phyloP scores from a whole-genome alignment of 2,888 invertebrate species.

The Drosophila melanosoma region DNA sequence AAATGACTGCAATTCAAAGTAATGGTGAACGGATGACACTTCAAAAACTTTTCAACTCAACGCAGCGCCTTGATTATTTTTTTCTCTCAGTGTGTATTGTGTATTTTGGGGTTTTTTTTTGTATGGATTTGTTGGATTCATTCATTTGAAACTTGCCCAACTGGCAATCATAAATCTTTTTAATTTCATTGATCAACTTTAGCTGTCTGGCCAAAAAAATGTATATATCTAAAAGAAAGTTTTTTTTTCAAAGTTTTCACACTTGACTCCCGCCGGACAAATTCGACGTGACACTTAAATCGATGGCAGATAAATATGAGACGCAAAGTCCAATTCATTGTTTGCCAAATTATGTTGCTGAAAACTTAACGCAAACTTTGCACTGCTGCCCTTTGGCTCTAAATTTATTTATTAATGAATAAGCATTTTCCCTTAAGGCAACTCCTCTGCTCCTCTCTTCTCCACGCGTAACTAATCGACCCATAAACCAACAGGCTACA shows the following conservation, averaged over 20 bases:
- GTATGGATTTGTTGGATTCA: constrained; percentile 38
- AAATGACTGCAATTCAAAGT: constrained; percentile 77
- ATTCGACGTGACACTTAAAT: constrained; percentile 74
- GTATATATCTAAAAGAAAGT: background rate
- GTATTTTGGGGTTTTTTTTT: background rate
- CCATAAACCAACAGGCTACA: constrained; percentile 44
- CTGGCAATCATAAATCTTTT: constrained; percentile 78
- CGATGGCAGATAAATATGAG: constrained; percentile 75
- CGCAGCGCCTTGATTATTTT: constrained; percentile 62
- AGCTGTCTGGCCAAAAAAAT: constrained; percentile 2
- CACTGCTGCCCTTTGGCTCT: constrained; percentile 3
- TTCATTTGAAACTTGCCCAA: constrained; percentile 59
- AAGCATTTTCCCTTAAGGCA: constrained; percentile 48
- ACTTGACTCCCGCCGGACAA: constrained; percentile 73
- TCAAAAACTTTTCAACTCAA: constrained; percentile 62
- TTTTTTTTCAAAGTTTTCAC: constrained; percentile 65
- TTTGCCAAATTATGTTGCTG: constrained; percentile 66
- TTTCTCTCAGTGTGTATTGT: constrained; percentile 18
- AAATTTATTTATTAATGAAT: constrained; percentile 54
- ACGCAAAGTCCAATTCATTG: constrained; percentile 67
- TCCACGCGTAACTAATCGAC: constrained; percentile 39
- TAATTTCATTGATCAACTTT: constrained; percentile 81
- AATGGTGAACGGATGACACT: constrained; percentile 66
- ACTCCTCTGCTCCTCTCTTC: background rate
- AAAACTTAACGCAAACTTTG: constrained; percentile 56